Conservation (phyloP, 1,140 invertebrate genomes). For the Hylyphantes graminicola region DNA sequence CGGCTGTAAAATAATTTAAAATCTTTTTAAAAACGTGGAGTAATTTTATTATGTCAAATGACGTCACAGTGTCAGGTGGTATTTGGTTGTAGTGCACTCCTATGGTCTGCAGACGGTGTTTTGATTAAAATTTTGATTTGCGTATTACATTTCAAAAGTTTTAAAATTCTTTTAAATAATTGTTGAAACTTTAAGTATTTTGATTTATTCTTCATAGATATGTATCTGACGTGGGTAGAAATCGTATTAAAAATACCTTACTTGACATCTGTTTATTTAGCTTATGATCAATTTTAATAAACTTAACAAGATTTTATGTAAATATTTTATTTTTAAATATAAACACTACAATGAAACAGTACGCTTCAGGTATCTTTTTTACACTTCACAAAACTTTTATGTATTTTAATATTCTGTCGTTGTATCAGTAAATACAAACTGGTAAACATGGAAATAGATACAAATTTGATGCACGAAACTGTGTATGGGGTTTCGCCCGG, state of each 20-base stretch:
- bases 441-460: constrained; percentile 43
- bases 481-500: constrained; percentile 57
- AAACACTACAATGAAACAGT: too few species aligned
- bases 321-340: too few species aligned
- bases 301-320: too few species aligned
- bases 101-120: constrained; percentile 2
- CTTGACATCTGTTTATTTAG: constrained; percentile 20
- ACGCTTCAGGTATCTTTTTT: background rate
- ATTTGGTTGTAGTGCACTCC: background rate
- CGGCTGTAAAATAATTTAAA: background rate
- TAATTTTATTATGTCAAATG: constrained; percentile 43
- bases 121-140: constrained; percentile 3
- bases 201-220: too few species aligned
- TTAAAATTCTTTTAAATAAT: background rate
- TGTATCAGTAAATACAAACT: background rate
- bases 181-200: too few species aligned
- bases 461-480: constrained; percentile 60
- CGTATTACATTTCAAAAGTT: background rate
- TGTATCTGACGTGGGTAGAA: too few species aligned
- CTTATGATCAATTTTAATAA: too few species aligned
- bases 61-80: constrained; percentile 37
- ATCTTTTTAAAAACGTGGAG: constrained; percentile 32
- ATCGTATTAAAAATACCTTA: too few species aligned
- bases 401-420: background rate
- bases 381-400: background rate